Percentiles rank a stretch among this genome's conserved stretches.
Evolutionary conservation across 2,113 vertebrate genomes (phyloP).

Genomic region (Thunnus maccoyii): DNA sequence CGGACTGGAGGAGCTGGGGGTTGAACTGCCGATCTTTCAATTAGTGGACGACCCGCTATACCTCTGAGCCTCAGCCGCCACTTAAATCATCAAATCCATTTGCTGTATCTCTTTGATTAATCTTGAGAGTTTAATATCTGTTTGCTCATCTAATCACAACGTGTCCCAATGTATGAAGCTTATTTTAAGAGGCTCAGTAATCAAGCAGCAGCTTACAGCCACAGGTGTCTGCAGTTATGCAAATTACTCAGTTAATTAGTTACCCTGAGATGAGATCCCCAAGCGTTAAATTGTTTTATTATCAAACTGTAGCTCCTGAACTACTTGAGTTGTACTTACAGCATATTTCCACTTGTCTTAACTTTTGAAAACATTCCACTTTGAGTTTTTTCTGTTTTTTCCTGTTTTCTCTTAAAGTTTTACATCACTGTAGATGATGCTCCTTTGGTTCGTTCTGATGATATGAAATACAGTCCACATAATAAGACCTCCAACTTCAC

Average conservation of each 20-base stretch:
- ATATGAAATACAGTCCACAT: neutral
- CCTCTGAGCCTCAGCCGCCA: too few species aligned
- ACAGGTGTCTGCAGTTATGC: neutral
- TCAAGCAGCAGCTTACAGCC: neutral
- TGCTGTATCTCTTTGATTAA: too few species aligned
- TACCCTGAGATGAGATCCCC: too few species aligned
- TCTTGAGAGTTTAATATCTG: too few species aligned
- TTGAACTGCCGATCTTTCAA: too few species aligned
- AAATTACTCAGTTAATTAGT: neutral
- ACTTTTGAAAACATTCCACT: neutral
- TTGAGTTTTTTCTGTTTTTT: neutral
- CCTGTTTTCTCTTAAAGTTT: neutral
- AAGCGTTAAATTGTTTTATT: neutral
- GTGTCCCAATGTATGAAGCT: neutral
- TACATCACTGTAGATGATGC: neutral
- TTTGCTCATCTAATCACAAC: too few species aligned
- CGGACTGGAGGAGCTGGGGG: too few species aligned
- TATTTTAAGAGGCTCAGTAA: conserved; percentile 1
- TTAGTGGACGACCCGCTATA: too few species aligned
- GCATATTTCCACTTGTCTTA: neutral
- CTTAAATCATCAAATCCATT: too few species aligned
- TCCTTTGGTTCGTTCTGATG: too few species aligned
- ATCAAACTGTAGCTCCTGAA: neutral
- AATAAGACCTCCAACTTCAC: neutral
- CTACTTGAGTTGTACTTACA: neutral